Evolutionary conservation across 2,888 invertebrate species (phyloP).

Genomic region (Protodeltote pygarga): DNA sequence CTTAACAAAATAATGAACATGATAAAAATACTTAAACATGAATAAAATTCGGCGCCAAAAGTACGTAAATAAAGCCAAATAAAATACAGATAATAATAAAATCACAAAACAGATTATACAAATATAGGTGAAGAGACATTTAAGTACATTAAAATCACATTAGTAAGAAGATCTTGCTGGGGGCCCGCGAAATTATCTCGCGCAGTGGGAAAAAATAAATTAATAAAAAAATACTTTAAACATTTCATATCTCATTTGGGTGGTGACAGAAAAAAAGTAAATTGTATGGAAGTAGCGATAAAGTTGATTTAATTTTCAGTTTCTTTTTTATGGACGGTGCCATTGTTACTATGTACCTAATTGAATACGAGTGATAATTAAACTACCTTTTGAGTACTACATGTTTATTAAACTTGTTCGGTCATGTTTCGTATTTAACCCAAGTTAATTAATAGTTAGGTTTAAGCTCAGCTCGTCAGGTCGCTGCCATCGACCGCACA

Average conservation of each 20-base stretch:
- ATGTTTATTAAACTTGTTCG: conserved; percentile 1
- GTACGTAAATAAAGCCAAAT: conserved; percentile 53
- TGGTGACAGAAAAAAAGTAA: conserved; percentile 72
- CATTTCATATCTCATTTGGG: conserved; percentile 72
- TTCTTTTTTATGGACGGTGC: conserved; percentile 18
- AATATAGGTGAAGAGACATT: conserved; percentile 77
- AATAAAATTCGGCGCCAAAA: conserved; percentile 37
- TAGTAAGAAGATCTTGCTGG: conserved; percentile 77
- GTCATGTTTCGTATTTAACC: conserved; percentile 3
- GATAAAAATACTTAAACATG: conserved; percentile 45
- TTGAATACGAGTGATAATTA: neutral
- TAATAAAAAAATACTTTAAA: conserved; percentile 74
- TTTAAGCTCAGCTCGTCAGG: conserved; percentile 45
- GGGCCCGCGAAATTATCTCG: conserved; percentile 78
- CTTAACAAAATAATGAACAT: conserved; percentile 30
- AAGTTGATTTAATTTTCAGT: conserved; percentile 46
- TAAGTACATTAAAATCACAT: conserved; percentile 86
- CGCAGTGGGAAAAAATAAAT: conserved; percentile 78
- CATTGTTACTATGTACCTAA: conserved; percentile 1
- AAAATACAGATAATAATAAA: conserved; percentile 54
- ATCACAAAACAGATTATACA: conserved; percentile 70
- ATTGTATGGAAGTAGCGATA: conserved; percentile 82
- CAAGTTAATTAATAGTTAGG: conserved; percentile 41
- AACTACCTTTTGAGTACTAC: neutral
- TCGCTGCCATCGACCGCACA: conserved; percentile 61